Evolutionary conservation across 1,140 invertebrate genomes (phyloP).

Genomic region (Caenorhabditis inopinata): DNA sequence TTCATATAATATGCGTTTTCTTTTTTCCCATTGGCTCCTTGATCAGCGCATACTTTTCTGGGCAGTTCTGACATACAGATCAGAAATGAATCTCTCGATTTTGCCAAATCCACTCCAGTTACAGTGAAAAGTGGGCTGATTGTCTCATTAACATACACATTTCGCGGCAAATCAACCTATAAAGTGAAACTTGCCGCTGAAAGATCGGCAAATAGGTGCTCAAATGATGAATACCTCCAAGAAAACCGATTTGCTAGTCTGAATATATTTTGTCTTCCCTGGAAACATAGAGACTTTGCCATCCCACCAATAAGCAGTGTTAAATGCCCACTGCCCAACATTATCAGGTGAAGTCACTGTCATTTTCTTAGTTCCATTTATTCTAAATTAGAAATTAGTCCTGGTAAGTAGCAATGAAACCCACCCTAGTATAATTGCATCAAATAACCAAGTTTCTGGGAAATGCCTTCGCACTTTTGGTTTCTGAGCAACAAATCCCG

Average conservation of each 20-base stretch:
- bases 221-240: background rate
- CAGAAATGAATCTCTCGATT: background rate
- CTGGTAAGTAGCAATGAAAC: background rate
- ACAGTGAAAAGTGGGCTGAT: conserved; percentile 40
- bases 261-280: conserved; percentile 18
- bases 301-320: conserved; percentile 41
- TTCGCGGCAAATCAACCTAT: conserved; percentile 38
- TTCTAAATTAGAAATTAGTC: background rate
- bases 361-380: conserved; percentile 6
- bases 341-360: conserved; percentile 30
- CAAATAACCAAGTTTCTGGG: conserved; percentile 6
- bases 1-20: conserved; percentile 29
- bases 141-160: conserved; percentile 48
- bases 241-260: background rate
- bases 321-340: conserved; percentile 43
- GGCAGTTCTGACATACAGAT: conserved; percentile 40
- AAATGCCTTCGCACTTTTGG: background rate
- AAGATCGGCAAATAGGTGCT: background rate
- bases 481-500: background rate
- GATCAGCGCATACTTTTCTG: conserved; percentile 41
- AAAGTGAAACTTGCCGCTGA: background rate
- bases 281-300: conserved; percentile 33
- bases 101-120: background rate
- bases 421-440: background rate
- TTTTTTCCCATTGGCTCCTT: conserved; percentile 31